Conservation (phyloP, 2,888 invertebrate genomes). For the Apotomis turbidana region DNA sequence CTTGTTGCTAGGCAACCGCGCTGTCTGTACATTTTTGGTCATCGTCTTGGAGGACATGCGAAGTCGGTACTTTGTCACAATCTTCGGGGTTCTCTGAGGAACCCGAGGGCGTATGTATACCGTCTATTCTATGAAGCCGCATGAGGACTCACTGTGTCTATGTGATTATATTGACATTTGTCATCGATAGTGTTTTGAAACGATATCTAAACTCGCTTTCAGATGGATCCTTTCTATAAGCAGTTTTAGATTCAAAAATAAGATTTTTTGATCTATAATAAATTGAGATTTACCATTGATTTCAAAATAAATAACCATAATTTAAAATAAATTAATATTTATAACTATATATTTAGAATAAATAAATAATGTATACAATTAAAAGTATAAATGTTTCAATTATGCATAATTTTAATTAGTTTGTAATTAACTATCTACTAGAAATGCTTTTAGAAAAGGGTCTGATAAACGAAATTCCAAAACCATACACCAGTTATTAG, state of each 20-base stretch:
- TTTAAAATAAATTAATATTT: constrained; percentile 36
- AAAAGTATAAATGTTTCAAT: constrained; percentile 6
- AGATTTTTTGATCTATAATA: background rate
- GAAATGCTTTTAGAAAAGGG: constrained; percentile 36
- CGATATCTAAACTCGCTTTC: background rate
- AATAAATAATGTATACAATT: constrained; percentile 25
- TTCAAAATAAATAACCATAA: constrained; percentile 34
- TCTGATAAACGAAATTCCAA: constrained; percentile 27
- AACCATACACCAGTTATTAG: constrained; percentile 2
- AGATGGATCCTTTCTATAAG: constrained; percentile 27
- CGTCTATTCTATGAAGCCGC: constrained; percentile 1
- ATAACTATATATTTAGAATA: constrained; percentile 33
- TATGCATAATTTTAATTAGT: constrained; percentile 14
- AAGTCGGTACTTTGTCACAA: constrained; percentile 52
- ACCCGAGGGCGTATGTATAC: background rate
- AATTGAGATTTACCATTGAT: constrained; percentile 24
- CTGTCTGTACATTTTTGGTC: constrained; percentile 73
- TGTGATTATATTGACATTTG: background rate
- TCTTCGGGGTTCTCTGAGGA: background rate
- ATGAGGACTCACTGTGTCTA: too few relatives aligned
- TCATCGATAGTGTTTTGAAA: background rate
- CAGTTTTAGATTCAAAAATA: constrained; percentile 13
- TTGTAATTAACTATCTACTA: constrained; percentile 28
- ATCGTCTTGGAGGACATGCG: constrained; percentile 71
- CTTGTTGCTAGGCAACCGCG: constrained; percentile 66